Evolutionary conservation across 2,888 invertebrate genomes (phyloP).

Genomic region (Diadromus collaris): DNA sequence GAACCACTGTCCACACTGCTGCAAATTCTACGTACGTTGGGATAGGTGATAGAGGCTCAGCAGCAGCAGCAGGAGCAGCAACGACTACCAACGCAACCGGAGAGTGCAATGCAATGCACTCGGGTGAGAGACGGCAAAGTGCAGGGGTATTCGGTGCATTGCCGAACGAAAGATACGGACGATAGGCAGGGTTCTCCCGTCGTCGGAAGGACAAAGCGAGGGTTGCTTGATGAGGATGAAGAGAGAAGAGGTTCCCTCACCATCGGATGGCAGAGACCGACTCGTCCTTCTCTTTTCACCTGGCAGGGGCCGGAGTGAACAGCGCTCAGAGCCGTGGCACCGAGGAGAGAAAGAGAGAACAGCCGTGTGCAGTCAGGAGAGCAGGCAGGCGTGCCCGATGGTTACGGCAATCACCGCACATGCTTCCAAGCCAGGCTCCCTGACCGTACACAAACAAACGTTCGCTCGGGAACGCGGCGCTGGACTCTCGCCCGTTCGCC

Average conservation of each 20-base stretch:
- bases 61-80: constrained; percentile 32
- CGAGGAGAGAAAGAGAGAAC: constrained; percentile 1
- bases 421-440: constrained; percentile 75
- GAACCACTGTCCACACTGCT: constrained; percentile 57
- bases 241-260: neutral
- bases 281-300: constrained; percentile 36
- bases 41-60: constrained; percentile 65
- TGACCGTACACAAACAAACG: constrained; percentile 74
- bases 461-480: constrained; percentile 36
- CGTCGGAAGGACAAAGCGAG: constrained; percentile 21
- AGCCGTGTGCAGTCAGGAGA: constrained; percentile 33
- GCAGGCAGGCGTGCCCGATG: constrained; percentile 77
- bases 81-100: constrained; percentile 8
- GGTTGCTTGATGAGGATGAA: constrained; percentile 26
- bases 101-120: constrained; percentile 61
- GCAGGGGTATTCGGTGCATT: constrained; percentile 71
- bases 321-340: constrained; percentile 27
- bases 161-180: constrained; percentile 68
- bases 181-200: constrained; percentile 21
- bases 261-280: constrained; percentile 17
- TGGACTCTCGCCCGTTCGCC: constrained; percentile 36
- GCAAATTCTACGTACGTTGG: constrained; percentile 55
- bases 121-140: constrained; percentile 61
- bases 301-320: constrained; percentile 40
- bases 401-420: constrained; percentile 78